A percentile compares a stretch with the other conserved stretches of the same genome.
Evolutionary conservation across 2,888 invertebrate genomes (phyloP).

Genomic region (Teleiodes luculella): DNA sequence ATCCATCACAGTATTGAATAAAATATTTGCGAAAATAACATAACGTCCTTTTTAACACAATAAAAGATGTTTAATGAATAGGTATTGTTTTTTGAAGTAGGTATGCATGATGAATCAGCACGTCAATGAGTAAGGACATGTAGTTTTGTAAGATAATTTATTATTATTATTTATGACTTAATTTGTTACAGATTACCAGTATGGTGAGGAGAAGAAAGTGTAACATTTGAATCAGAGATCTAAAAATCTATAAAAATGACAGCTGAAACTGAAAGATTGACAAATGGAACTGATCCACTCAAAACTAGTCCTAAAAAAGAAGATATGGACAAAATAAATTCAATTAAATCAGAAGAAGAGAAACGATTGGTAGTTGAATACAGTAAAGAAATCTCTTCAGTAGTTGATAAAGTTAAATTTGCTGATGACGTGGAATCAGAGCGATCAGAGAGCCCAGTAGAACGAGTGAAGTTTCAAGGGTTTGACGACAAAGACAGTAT

Average conservation of each 20-base stretch:
- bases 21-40: no score
- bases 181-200: neutral
- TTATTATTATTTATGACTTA: neutral
- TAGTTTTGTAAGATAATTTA: no score
- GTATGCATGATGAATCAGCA: no score
- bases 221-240: neutral
- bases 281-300: slow-evolving; percentile 23
- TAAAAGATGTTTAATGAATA: no score
- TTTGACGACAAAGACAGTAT: slow-evolving; percentile 68
- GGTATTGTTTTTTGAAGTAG: no score
- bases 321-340: slow-evolving; percentile 60
- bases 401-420: slow-evolving; percentile 25
- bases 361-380: slow-evolving; percentile 43
- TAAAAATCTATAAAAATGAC: neutral
- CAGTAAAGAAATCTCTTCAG: slow-evolving; percentile 39
- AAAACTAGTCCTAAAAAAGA: slow-evolving; percentile 27
- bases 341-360: slow-evolving; percentile 49
- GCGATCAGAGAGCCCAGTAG: slow-evolving; percentile 32
- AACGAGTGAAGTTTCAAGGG: slow-evolving; percentile 67
- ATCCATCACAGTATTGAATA: no score
- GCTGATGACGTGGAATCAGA: slow-evolving; percentile 8
- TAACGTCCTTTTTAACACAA: no score
- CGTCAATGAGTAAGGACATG: no score
- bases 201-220: neutral
- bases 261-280: slow-evolving; percentile 21